These are phyloP conservation scores for Aphidius colemani DNA, from an alignment of 2,888 invertebrate genomes.

Conservation along the genomic window DNA sequence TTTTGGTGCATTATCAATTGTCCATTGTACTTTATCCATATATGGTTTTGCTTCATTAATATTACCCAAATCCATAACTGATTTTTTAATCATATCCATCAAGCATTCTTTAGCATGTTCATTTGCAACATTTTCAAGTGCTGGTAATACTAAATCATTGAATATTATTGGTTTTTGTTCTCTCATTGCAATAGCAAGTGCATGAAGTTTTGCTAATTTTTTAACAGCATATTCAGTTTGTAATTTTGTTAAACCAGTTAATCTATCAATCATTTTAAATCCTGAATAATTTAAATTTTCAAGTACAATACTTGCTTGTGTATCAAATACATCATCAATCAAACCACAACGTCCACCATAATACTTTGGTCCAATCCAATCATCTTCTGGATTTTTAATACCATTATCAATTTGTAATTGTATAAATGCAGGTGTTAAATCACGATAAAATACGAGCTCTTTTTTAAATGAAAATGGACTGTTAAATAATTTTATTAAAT, in stretches of 20 bases:
- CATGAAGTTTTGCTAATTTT: constrained; percentile 52
- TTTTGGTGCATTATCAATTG: constrained; percentile 34
- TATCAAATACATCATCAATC: constrained; percentile 44
- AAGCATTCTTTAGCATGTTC: constrained; percentile 43
- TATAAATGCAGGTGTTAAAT: constrained; percentile 45
- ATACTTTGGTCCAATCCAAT: constrained; percentile 45
- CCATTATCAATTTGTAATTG: constrained; percentile 44
- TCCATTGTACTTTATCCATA: constrained; percentile 42
- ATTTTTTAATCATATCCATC: constrained; percentile 46
- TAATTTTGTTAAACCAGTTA: constrained; percentile 46
- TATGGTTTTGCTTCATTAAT: constrained; percentile 42
- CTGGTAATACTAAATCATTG: constrained; percentile 39
- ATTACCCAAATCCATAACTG: constrained; percentile 39
- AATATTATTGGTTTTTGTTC: constrained; percentile 49
- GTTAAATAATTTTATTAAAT: constrained; percentile 51
- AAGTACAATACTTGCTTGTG: constrained; percentile 50
- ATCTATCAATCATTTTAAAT: constrained; percentile 48
- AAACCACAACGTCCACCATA: constrained; percentile 52
- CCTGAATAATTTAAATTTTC: constrained; percentile 51
- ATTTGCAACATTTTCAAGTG: constrained; percentile 35
- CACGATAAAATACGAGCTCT: constrained; percentile 52
- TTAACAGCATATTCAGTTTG: constrained; percentile 48
- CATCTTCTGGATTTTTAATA: constrained; percentile 38
- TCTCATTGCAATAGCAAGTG: constrained; percentile 47
- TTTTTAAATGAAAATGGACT: constrained; percentile 53